Conservation (phyloP, 2,888 invertebrate species). For the Emesis russula region DNA sequence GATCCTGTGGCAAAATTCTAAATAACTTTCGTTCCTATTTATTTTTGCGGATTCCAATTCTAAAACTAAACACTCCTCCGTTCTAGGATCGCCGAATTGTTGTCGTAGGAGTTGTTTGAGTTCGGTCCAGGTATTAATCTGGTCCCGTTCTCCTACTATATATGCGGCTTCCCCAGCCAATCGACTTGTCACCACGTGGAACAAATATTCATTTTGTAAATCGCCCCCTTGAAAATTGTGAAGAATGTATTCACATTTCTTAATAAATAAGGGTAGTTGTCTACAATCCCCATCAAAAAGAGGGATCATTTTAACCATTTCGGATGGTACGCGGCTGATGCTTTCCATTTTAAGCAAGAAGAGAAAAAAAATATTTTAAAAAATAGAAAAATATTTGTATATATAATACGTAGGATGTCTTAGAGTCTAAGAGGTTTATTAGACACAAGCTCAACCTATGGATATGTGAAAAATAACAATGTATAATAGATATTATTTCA, state of each 20-base stretch:
- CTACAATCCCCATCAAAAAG: slow-evolving; percentile 34
- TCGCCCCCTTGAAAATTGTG: slow-evolving; percentile 26
- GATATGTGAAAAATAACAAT: no score
- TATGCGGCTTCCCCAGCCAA: slow-evolving; percentile 61
- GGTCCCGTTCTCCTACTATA: slow-evolving; percentile 59
- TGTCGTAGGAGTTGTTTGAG: slow-evolving; percentile 50
- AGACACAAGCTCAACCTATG: no score
- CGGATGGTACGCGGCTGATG: slow-evolving; percentile 26
- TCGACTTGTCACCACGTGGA: slow-evolving; percentile 66
- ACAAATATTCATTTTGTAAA: slow-evolving; percentile 60
- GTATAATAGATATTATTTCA: no score
- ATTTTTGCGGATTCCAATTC: slow-evolving; percentile 62
- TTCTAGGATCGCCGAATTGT: slow-evolving; percentile 69
- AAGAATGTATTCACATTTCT: slow-evolving; percentile 58
- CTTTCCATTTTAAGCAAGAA: slow-evolving; percentile 10
- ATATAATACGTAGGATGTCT: not conserved
- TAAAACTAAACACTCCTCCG: slow-evolving; percentile 60
- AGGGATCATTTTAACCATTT: slow-evolving; percentile 38
- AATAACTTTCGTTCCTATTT: slow-evolving; percentile 62
- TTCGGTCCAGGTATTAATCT: slow-evolving; percentile 53
- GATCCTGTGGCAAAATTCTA: slow-evolving; percentile 70
- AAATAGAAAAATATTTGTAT: not conserved
- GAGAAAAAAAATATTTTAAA: no score
- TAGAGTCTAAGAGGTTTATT: no score
- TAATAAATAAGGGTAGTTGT: slow-evolving; percentile 46